These are phyloP conservation scores for Hylia prasina DNA, from an alignment of 2,113 vertebrate genomes.

Conservation along the genomic window DNA sequence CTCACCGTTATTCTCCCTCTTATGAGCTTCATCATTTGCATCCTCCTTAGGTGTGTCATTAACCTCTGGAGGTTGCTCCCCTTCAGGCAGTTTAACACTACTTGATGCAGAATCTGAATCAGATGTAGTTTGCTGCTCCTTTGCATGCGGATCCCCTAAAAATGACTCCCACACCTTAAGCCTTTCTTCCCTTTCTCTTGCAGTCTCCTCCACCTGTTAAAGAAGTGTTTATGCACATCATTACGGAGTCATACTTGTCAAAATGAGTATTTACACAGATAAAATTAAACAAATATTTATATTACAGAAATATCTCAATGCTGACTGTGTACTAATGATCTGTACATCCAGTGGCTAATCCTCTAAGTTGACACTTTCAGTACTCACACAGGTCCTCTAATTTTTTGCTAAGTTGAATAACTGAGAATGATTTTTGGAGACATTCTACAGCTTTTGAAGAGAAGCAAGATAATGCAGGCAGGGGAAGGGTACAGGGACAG, in stretches of 20 bases:
- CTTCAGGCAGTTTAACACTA: constrained; percentile 18
- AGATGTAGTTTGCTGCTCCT: constrained; percentile 13
- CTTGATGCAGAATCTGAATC: constrained; percentile 3
- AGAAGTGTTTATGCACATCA: background rate
- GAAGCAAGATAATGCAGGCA: background rate
- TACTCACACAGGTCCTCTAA: background rate
- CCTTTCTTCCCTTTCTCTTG: constrained; percentile 92
- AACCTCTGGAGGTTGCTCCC: constrained; percentile 33
- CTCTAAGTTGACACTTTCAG: background rate
- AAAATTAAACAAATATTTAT: background rate
- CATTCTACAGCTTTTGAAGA: background rate
- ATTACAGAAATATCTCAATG: background rate
- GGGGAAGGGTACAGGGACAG: background rate
- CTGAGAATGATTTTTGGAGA: background rate
- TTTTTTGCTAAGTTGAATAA: background rate
- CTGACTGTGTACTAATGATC: background rate
- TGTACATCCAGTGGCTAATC: background rate
- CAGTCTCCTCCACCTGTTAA: constrained; percentile 89
- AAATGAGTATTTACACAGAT: background rate
- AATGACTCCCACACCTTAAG: constrained; percentile 88
- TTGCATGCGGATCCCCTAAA: constrained; percentile 67
- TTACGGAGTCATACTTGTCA: background rate
- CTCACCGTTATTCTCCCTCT: constrained; percentile 46
- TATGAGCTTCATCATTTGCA: background rate
- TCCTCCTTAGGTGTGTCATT: constrained; percentile 1